Base-by-base conservation (phyloP, 1,140 invertebrate species). In the Danaus melanippus region DNA sequence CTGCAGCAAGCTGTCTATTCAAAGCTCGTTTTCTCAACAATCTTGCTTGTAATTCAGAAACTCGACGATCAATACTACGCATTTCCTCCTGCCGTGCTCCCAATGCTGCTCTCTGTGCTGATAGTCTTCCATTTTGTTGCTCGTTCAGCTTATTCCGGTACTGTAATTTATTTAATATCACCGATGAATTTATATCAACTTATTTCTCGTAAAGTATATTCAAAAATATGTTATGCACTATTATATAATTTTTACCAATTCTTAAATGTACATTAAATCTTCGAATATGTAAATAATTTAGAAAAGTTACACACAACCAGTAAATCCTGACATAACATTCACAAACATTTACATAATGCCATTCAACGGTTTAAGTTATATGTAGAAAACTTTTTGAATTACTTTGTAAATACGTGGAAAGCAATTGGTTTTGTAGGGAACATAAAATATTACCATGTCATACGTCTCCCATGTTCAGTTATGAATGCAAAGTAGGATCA, bases 101-200 rank as follows among this genome's bases (percentile, higher is more conserved):
- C 62, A 98, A 82, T 11, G 94, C 93, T 62, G 97, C 93, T 46
- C 95, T 90, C 84, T 98, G 96, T 63, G 95, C 92, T 50, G 93
- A 92, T 52, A 98, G 89, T 56, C 95, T 90, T 42, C 92, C 93
- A 78, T 95, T 96, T 84, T 98, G 96, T 75, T 98, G 95, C 76
- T 98, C 94, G 81, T 97, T 97, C 78, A 98, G 87, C 80, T 98
- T 97, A 86, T 98, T 98, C 15, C 96, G 95, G 80, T 97, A 97
- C 96, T 98, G 87, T 32, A 32, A 32, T 32, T 32, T 32, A 32
- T 32, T 32, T 32, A 7, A 8, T 32, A 7, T 32, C 4, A 32
- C 21, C 21, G 6, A 4, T 32, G 6, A 32, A 32, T 32, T 4
- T 32, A 32, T 7, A 32, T 32, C 2, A 32, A 32, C 21, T 32